phyloP scores from a whole-genome alignment of 1,140 invertebrate genomes.

The Drosophila watanabei region DNA sequence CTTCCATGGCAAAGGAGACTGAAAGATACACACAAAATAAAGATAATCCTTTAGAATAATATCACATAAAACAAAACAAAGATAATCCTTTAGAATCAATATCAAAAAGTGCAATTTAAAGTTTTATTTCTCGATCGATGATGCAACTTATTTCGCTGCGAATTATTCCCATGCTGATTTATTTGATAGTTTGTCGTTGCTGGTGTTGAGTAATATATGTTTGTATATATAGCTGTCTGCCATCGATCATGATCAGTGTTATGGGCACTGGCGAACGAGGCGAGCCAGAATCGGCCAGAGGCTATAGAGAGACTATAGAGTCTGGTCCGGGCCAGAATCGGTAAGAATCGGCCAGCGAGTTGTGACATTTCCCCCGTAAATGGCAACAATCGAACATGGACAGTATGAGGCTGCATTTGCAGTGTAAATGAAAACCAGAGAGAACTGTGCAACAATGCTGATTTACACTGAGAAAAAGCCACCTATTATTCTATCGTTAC shows the following conservation, averaged over 20 bases:
- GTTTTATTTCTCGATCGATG: conserved; percentile 34
- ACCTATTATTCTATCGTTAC: too few species aligned
- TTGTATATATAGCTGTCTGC: conserved; percentile 15
- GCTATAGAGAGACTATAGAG: conserved; percentile 11
- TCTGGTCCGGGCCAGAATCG: conserved; percentile 15
- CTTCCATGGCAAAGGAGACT: conserved; percentile 74
- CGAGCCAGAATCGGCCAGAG: conserved; percentile 58
- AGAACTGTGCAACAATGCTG: conserved; percentile 18
- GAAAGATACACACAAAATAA: conserved; percentile 23
- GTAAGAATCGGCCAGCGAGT: conserved; percentile 56
- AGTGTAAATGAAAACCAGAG: conserved; percentile 6
- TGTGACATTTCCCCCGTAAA: conserved; percentile 82
- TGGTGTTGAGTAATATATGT: conserved; percentile 32
- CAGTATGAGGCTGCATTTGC: conserved; percentile 22
- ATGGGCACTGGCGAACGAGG: conserved; percentile 54
- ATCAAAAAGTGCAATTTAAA: too few species aligned
- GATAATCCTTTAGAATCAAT: neutral
- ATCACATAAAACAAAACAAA: conserved; percentile 26
- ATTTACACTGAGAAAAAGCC: neutral
- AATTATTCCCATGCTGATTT: conserved; percentile 72
- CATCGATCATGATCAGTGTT: conserved; percentile 66
- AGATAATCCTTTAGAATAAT: neutral
- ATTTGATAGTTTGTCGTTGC: conserved; percentile 53
- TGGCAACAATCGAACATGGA: conserved; percentile 69
- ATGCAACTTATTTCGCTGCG: conserved; percentile 30